phyloP scores from a whole-genome alignment of 2,113 vertebrate genomes.

The Centrocercus urophasianus region DNA sequence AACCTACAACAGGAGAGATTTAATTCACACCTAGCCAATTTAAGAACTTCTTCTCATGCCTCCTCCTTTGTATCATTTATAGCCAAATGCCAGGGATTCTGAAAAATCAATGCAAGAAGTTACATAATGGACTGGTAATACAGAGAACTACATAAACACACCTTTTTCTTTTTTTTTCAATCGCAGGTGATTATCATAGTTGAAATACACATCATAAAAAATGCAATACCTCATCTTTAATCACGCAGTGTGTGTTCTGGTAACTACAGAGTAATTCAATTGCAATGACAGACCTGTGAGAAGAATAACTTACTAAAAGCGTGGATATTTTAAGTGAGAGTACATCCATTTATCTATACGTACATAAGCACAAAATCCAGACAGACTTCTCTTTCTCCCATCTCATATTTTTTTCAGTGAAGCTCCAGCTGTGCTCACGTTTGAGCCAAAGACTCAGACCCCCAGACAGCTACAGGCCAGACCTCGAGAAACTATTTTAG shows the following conservation, averaged over 20 bases:
- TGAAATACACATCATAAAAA: slow-evolving; percentile 50
- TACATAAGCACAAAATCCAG: not conserved
- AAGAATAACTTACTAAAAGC: not conserved
- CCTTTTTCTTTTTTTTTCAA: not conserved
- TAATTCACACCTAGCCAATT: not conserved
- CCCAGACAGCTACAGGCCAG: not conserved
- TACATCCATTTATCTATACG: not conserved
- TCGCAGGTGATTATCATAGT: slow-evolving; percentile 43
- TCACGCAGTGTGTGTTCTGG: not conserved
- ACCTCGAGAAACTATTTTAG: not conserved
- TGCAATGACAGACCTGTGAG: not conserved
- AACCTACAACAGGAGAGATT: slow-evolving; percentile 21
- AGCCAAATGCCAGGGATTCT: not conserved
- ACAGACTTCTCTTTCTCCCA: not conserved
- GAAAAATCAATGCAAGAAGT: slow-evolving; percentile 43
- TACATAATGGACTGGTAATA: slow-evolving; percentile 18
- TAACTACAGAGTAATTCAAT: not conserved
- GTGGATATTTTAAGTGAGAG: not conserved
- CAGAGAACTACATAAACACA: not conserved
- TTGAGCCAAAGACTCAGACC: not conserved
- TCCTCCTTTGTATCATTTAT: not conserved
- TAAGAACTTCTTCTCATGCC: not conserved
- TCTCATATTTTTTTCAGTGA: not conserved
- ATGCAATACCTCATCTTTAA: slow-evolving; percentile 9
- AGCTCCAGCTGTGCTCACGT: not conserved